Evolutionary conservation across 2,113 vertebrate genomes (phyloP), one percentile per base, ranked within the genome.

Genomic region (Sisor rabdophorus): DNA sequence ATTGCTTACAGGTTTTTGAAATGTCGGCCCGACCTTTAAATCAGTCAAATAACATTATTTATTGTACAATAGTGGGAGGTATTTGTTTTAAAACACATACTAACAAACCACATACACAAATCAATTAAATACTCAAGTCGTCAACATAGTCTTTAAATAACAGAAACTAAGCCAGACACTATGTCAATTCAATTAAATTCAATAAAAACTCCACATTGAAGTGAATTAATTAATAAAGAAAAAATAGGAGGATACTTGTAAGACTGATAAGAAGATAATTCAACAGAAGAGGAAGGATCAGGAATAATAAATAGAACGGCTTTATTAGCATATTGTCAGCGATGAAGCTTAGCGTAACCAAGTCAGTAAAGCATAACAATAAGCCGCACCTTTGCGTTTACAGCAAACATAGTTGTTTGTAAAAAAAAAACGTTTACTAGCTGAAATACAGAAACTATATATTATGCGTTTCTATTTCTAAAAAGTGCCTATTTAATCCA

Each of bases 391-490:
- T 52, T 17, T 10, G 11, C 24, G 28, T 30, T 69, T 2, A 52
- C 4, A 69, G 7, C 9, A 69, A 16, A 67, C 12, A 3, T 1
- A 28, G 8, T 26, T 48, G 3, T 32, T 5, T 7, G 12, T 13
- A 5, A 6, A 12, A 52, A 19, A 19, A 52, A 69, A 3, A 19
- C 16, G 19, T 15, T 17, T n/a, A n/a, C n/a, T 17, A 0, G 19
- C 50, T 26, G 0, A 4, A 44, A 7, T n/a, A 22, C 7, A 44
- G 40, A 15, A 24, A 4, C 19, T 1, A 50, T 9, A 50, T 1
- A 3, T 17, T 12, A 8, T 17, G 0, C 3, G 11, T 28, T 11
- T 7, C 9, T 8, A 0, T 19, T n/a, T n/a, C n/a, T n/a, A n/a
- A 20, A 6, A 67, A 52, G 24, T 9, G 8, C 24, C 15, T 26